Base-by-base conservation (phyloP, 1,140 invertebrate species). In the Neelides sp. region DNA sequence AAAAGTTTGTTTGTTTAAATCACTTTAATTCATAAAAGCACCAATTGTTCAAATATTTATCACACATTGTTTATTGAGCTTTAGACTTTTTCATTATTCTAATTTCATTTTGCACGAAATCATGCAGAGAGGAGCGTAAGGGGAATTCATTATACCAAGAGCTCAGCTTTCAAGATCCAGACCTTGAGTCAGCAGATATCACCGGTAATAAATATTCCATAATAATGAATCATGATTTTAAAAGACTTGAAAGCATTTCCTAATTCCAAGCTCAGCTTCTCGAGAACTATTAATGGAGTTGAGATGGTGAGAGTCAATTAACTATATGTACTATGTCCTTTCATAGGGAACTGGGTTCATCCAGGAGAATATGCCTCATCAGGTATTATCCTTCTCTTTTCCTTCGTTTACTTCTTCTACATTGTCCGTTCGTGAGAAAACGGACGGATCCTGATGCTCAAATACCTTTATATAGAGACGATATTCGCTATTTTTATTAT, bases 351-450 rank as follows among this genome's bases (percentile, higher is more conserved):
- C 67, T 90, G 87, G 82, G 91, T 97, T 54, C 91, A 97, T 76
- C 93, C 92, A 63, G 92, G 90, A 65, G 93, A 98, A 73, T 98
- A 95, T 74, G 91, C 93, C 32, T 95, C 91, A 51, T 93, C 92
- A 73, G 92, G 93, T 97, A 80, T 73, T 74, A 75, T 37, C 35
- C 15, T 26, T 43, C 23, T 42, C n/a, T 39, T 3, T 40, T 22
- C 28, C n/a, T n/a, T n/a, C n/a, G n/a, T n/a, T n/a, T n/a, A n/a
- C n/a, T n/a, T n/a, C n/a, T n/a, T n/a, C n/a, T n/a, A n/a, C n/a
- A n/a, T n/a, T n/a, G n/a, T n/a, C n/a, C n/a, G n/a, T n/a, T n/a
- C n/a, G n/a, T n/a, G n/a, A n/a, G n/a, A n/a, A n/a, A n/a, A n/a
- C n/a, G n/a, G n/a, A n/a, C n/a, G n/a, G n/a, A n/a, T n/a, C n/a